Percentiles rank a stretch among this genome's conserved stretches.
These are phyloP conservation scores for Hesperophylax magnus DNA, from an alignment of 1,140 invertebrate species.

Conservation along the genomic window DNA sequence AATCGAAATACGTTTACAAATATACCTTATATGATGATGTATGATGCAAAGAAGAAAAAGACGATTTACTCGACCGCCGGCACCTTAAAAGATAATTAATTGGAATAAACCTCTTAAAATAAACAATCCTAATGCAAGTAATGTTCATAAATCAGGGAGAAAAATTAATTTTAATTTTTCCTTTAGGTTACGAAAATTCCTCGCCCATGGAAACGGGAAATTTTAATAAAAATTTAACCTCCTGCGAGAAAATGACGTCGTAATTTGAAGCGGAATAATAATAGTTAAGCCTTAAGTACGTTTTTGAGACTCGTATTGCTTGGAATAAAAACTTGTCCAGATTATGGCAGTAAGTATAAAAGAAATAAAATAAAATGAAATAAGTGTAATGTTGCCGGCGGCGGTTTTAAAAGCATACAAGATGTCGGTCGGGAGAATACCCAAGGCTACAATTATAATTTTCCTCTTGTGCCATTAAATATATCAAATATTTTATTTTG, in stretches of 20 bases:
- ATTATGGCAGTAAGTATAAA: conserved; percentile 22
- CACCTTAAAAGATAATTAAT: neutral
- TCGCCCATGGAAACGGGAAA: conserved; percentile 4
- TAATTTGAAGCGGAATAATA: conserved; percentile 41
- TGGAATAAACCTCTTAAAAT: conserved; percentile 1
- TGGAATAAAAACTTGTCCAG: conserved; percentile 28
- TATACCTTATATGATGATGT: too few relatives aligned
- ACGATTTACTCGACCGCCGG: neutral
- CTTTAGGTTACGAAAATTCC: neutral
- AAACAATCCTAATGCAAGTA: conserved; percentile 9
- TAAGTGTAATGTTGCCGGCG: conserved; percentile 9
- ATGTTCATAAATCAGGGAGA: conserved; percentile 8
- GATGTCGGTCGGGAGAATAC: conserved; percentile 24
- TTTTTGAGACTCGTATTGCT: conserved; percentile 29
- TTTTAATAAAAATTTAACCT: conserved; percentile 43
- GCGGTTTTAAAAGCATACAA: conserved; percentile 27
- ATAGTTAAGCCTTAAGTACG: conserved; percentile 34
- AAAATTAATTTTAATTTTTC: conserved; percentile 29
- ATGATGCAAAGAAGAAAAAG: neutral
- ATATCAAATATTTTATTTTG: conserved; percentile 34
- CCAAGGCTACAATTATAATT: conserved; percentile 25
- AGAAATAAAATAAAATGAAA: conserved; percentile 40
- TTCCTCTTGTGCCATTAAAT: conserved; percentile 28
- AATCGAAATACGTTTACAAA: too few relatives aligned
- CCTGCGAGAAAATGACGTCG: conserved; percentile 38